A percentile compares a stretch with the other conserved stretches of the same genome.
Evolutionary conservation across 2,797 vertebrate species (phyloP).

Genomic region (Pseudochirops cupreus): DNA sequence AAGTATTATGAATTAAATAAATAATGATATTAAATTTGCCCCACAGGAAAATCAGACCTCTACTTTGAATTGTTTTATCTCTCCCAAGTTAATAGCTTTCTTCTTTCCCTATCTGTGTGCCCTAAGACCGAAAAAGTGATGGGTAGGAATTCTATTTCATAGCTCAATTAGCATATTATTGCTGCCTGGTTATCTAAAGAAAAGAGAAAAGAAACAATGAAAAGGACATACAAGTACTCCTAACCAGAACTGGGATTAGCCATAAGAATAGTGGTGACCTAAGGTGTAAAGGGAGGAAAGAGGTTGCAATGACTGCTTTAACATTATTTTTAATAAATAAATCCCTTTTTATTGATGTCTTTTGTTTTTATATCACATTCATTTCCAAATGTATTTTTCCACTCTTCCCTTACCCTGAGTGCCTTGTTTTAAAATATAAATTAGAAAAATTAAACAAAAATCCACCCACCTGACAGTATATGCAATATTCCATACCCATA

Average conservation of each 20-base stretch:
- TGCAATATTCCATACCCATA: neutral
- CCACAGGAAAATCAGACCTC: neutral
- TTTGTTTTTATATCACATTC: neutral
- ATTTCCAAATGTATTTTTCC: neutral
- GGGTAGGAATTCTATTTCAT: neutral
- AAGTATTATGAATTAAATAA: constrained; percentile 6
- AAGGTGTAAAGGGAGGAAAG: constrained; percentile 31
- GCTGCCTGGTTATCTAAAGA: neutral
- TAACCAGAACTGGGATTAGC: neutral
- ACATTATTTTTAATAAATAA: constrained; percentile 19
- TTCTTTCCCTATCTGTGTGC: neutral
- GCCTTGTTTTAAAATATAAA: neutral
- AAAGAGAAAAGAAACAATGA: neutral
- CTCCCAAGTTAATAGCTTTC: neutral
- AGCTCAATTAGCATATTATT: constrained; percentile 1
- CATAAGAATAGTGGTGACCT: constrained; percentile 13
- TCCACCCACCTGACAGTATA: neutral
- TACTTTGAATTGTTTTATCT: constrained; percentile 1
- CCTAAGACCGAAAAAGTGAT: neutral
- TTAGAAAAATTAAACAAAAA: neutral
- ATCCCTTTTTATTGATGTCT: neutral
- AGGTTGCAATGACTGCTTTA: constrained; percentile 14
- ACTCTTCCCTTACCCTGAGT: neutral
- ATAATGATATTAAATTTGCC: constrained; percentile 14
- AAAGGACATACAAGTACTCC: neutral